phyloP scores from a whole-genome alignment of 2,797 vertebrate species.

The Sylvia borin region DNA sequence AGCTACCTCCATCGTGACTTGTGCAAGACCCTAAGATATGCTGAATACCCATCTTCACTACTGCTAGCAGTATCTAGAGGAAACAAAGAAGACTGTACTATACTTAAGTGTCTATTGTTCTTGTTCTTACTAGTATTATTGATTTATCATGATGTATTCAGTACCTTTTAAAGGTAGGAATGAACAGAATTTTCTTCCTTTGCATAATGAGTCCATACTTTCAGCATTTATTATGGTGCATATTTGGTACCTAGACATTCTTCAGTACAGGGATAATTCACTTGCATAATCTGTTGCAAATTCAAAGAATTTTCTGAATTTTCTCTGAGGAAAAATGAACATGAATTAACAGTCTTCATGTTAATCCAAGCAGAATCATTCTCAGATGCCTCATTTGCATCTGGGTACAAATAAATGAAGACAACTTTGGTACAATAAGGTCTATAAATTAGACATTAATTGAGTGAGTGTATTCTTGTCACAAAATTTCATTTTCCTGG shows the following conservation, averaged over 20 bases:
- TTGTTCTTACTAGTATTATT: not conserved
- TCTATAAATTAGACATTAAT: not conserved
- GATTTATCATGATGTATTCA: not conserved
- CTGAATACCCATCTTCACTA: not conserved
- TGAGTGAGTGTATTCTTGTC: not conserved
- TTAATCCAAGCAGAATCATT: not conserved
- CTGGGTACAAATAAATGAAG: not conserved
- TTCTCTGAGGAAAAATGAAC: not conserved
- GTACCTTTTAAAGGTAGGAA: not conserved
- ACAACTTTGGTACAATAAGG: not conserved
- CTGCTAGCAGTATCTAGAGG: not conserved
- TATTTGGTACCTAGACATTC: not conserved
- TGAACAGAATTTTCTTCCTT: not conserved
- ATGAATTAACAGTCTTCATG: not conserved
- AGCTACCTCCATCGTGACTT: not conserved
- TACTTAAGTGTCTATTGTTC: not conserved
- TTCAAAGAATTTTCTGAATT: not conserved
- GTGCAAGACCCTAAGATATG: fast-evolving
- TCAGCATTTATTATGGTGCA: not conserved
- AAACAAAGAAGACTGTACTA: not conserved
- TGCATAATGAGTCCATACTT: not conserved
- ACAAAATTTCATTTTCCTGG: not conserved
- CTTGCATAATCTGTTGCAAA: not conserved
- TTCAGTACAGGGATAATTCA: not conserved
- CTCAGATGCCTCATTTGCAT: not conserved